A percentile compares a stretch with the other conserved stretches of the same genome.
These are phyloP conservation scores for Proisotoma minuta DNA, from an alignment of 2,888 invertebrate genomes.

Conservation along the genomic window DNA sequence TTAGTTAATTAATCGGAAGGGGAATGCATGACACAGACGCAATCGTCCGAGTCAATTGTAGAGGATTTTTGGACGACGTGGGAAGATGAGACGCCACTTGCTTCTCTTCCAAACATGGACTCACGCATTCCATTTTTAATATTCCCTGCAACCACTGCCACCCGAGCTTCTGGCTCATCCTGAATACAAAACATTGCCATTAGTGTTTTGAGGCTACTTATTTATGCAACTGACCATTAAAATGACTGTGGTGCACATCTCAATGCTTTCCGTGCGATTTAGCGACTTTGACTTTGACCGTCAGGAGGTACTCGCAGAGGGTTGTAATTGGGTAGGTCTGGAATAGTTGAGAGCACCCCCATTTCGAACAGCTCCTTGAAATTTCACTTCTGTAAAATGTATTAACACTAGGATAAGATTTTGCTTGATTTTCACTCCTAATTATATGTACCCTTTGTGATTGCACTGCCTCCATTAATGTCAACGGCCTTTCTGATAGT, in stretches of 20 bases:
- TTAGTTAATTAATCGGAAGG: not conserved
- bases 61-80: not conserved
- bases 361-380: constrained; percentile 25
- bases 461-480: not conserved
- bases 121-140: not conserved
- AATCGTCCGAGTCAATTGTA: not conserved
- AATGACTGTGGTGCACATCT: constrained; percentile 33
- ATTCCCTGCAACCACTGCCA: not conserved
- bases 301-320: constrained; percentile 31
- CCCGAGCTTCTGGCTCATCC: not conserved
- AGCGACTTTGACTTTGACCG: constrained; percentile 37
- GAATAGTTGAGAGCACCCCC: constrained; percentile 10
- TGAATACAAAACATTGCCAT: not conserved
- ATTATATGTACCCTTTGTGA: not conserved
- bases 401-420: not conserved
- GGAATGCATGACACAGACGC: not conserved
- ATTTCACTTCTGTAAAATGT: constrained; percentile 34
- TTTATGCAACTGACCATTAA: constrained; percentile 28
- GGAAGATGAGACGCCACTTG: not conserved
- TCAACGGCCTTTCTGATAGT: constrained; percentile 7
- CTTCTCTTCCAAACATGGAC: not conserved
- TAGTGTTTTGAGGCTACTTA: not conserved
- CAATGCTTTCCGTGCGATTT: constrained; percentile 30
- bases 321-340: constrained; percentile 14
- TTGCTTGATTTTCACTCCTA: not conserved